A percentile compares a stretch with the other conserved stretches of the same genome.
Conservation (phyloP, 2,113 vertebrate genomes). For the Pterocles orientalis region DNA sequence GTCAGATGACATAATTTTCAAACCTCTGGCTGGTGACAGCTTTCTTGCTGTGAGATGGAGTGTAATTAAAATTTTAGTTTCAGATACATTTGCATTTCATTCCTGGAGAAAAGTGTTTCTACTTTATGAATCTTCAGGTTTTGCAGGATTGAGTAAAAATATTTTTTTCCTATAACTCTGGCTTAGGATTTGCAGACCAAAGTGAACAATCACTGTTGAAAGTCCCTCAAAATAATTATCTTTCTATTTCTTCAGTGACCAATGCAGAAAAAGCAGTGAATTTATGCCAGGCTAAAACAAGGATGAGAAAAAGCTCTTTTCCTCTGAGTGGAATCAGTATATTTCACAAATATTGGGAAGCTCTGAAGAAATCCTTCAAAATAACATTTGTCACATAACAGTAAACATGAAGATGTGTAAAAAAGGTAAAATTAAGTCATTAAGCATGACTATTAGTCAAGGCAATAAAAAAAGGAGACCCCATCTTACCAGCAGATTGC, state of each 20-base stretch:
- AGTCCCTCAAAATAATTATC: neutral
- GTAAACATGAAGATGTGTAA: neutral
- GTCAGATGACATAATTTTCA: neutral
- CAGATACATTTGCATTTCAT: constrained; percentile 11
- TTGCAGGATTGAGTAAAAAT: neutral
- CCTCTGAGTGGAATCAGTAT: neutral
- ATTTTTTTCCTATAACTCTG: neutral
- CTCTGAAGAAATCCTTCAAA: neutral
- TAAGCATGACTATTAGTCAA: neutral
- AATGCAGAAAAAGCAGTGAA: neutral
- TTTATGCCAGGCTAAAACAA: neutral
- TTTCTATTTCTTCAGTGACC: neutral
- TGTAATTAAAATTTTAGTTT: constrained; percentile 45
- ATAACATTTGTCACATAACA: neutral
- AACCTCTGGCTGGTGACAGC: constrained; percentile 12
- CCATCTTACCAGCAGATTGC: neutral
- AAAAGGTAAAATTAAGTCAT: neutral
- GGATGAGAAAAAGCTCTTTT: neutral
- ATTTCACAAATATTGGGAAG: neutral
- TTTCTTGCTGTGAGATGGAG: constrained; percentile 15
- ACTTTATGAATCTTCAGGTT: neutral
- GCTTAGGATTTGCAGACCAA: neutral
- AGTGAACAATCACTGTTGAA: neutral
- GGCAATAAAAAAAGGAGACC: neutral
- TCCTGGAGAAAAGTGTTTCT: neutral